A percentile compares a stretch with the other conserved stretches of the same genome.
phyloP scores from a whole-genome alignment of 2,888 invertebrate genomes.

The Automeris io region DNA sequence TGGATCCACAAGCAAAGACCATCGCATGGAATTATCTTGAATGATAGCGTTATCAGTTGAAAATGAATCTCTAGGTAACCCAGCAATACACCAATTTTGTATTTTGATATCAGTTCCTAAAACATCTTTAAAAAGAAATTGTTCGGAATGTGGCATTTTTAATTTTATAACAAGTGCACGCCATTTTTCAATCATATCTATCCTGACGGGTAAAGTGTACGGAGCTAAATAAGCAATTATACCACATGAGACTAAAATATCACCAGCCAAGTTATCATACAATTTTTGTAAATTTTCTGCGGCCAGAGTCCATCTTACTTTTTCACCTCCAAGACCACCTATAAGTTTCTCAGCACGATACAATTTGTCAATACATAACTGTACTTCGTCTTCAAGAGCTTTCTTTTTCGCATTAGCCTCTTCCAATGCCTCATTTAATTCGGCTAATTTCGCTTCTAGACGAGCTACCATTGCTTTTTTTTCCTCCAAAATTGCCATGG shows the following conservation, averaged over 20 bases:
- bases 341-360: conserved; percentile 91
- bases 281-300: conserved; percentile 84
- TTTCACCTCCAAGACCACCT: conserved; percentile 92
- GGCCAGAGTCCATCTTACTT: conserved; percentile 87
- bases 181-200: conserved; percentile 82
- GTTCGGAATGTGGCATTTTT: conserved; percentile 86
- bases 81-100: conserved; percentile 90
- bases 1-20: conserved; percentile 90
- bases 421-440: conserved; percentile 81
- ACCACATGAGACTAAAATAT: conserved; percentile 91
- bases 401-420: conserved; percentile 81
- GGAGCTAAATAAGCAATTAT: conserved; percentile 94
- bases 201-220: conserved; percentile 83
- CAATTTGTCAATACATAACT: conserved; percentile 89
- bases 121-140: conserved; percentile 83
- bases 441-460: conserved; percentile 85
- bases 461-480: conserved; percentile 87
- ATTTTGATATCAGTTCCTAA: conserved; percentile 92
- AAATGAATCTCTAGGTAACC: conserved; percentile 87
- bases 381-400: conserved; percentile 83
- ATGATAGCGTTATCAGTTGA: conserved; percentile 92
- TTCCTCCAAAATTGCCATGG: conserved; percentile 89
- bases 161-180: conserved; percentile 80
- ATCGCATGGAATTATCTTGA: conserved; percentile 85
- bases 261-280: conserved; percentile 91